These are phyloP conservation scores for Cherax quadricarinatus DNA, from an alignment of 1,140 invertebrate species.

Conservation along the genomic window DNA sequence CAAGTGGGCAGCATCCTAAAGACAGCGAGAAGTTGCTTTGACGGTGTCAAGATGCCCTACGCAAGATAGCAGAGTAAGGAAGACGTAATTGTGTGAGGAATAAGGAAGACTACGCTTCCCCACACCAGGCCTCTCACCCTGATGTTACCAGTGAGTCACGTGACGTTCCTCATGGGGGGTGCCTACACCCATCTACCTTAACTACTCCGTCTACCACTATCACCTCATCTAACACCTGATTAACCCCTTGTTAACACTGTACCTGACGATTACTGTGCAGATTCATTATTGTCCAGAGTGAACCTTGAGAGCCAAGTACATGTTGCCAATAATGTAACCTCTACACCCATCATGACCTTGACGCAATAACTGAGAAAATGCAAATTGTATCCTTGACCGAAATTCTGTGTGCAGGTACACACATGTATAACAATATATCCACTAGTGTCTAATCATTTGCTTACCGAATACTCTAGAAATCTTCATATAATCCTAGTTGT, in stretches of 20 bases:
- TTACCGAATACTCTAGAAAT: background rate
- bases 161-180: conserved; percentile 2
- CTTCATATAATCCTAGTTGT: background rate
- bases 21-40: background rate
- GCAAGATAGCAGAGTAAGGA: background rate
- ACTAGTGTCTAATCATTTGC: background rate
- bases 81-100: background rate
- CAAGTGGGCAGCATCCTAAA: background rate
- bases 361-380: background rate
- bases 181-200: background rate
- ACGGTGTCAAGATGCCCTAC: background rate
- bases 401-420: background rate
- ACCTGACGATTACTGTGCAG: background rate
- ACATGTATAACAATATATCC: background rate
- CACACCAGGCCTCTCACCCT: background rate
- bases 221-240: background rate
- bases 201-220: background rate
- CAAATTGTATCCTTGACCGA: background rate
- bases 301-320: background rate
- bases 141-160: conserved; percentile 4
- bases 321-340: conserved; percentile 1
- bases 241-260: too few relatives aligned
- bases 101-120: background rate
- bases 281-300: background rate
- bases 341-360: background rate